These are phyloP conservation scores for Hermodice carunculata DNA, from an alignment of 2,888 invertebrate genomes.

Conservation along the genomic window DNA sequence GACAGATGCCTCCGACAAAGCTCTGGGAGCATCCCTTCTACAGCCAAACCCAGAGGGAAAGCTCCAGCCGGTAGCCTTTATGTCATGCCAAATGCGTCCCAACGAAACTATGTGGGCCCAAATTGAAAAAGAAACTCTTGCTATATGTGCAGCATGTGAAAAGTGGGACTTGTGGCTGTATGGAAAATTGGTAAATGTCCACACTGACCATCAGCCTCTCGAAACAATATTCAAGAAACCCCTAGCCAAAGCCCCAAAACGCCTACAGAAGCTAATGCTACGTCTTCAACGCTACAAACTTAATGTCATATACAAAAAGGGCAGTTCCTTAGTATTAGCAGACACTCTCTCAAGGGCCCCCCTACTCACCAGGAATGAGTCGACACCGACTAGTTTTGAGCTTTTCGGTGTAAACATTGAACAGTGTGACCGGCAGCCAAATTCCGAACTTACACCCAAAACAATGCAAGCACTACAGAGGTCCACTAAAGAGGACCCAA, in stretches of 20 bases:
- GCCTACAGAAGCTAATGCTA: slow-evolving; percentile 18
- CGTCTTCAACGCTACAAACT: slow-evolving; percentile 12
- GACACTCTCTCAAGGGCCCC: slow-evolving; percentile 9
- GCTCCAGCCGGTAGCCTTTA: too few relatives aligned
- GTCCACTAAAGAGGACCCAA: neutral
- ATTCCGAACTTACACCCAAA: neutral
- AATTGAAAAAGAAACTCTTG: slow-evolving; percentile 12
- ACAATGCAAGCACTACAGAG: neutral
- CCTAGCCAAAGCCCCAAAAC: neutral
- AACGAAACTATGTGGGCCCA: slow-evolving; percentile 2
- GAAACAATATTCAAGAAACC: too few relatives aligned
- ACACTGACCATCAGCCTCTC: slow-evolving; percentile 22
- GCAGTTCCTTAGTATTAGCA: slow-evolving; percentile 1
- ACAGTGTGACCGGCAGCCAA: neutral
- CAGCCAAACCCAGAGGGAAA: too few relatives aligned
- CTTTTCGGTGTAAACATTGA: neutral
- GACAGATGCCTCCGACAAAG: slow-evolving; percentile 15
- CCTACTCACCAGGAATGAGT: neutral
- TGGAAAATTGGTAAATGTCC: slow-evolving; percentile 6
- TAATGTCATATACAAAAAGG: slow-evolving; percentile 11
- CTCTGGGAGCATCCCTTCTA: too few relatives aligned
- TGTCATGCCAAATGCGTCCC: neutral
- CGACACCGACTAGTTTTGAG: neutral
- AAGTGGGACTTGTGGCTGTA: slow-evolving; percentile 16
- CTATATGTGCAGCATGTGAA: neutral